Percentiles rank a stretch among this genome's conserved stretches.
These are phyloP conservation scores for Frankliniella intonsa DNA, from an alignment of 2,888 invertebrate species.

Conservation along the genomic window DNA sequence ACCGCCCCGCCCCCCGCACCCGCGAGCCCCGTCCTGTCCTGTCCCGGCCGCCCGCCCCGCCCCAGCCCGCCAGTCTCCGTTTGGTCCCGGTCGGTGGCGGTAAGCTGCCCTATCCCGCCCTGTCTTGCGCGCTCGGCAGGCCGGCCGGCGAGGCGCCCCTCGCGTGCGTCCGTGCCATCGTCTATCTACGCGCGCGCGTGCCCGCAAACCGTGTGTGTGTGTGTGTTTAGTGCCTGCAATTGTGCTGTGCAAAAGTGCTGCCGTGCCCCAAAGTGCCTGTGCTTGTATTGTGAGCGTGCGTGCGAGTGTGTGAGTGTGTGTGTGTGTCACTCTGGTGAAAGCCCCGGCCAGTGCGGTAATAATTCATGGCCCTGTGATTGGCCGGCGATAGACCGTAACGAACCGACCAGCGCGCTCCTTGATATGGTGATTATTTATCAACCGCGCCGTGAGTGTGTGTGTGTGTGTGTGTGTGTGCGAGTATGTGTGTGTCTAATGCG, in stretches of 20 bases:
- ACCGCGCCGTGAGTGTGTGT: not conserved
- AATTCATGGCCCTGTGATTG: slow-evolving; percentile 14
- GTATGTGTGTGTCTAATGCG: not conserved
- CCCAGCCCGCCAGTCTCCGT: not conserved
- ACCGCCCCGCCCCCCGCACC: not conserved
- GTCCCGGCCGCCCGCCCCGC: not conserved
- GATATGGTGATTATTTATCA: slow-evolving; percentile 21
- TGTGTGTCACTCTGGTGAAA: not conserved
- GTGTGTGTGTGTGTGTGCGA: slow-evolving; percentile 4
- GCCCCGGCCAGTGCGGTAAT: not conserved
- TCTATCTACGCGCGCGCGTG: not conserved
- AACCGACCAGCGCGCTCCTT: slow-evolving; percentile 5
- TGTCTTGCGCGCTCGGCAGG: not conserved
- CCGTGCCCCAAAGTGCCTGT: too few relatives aligned
- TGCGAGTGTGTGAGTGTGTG: not conserved
- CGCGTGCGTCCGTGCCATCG: not conserved
- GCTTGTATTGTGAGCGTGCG: not conserved
- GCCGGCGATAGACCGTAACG: slow-evolving; percentile 16
- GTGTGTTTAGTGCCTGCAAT: not conserved
- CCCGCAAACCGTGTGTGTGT: not conserved
- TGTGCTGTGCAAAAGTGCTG: not conserved
- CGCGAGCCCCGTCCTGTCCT: not conserved
- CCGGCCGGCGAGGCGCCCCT: not conserved
- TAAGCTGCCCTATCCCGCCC: not conserved
- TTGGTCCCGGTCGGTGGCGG: not conserved